Evolutionary conservation across 2,113 vertebrate genomes (phyloP), one percentile per base, ranked within the genome.

Genomic region (Neolamprologus sp.): DNA sequence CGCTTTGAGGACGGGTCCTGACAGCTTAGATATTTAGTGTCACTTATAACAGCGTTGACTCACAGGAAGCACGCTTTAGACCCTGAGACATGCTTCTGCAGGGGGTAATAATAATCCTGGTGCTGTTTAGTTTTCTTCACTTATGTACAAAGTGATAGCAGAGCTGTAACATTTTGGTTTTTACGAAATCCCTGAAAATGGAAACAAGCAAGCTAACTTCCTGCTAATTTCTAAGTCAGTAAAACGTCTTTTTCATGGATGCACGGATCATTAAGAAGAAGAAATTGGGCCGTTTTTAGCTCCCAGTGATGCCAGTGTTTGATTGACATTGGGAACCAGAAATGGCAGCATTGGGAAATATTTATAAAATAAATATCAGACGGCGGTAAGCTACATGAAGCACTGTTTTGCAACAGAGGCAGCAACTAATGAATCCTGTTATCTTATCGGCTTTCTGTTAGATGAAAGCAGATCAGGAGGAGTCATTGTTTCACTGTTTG

Each of bases 1-100:
- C 28, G 7, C 80, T 87, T 60, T 86, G 90, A 89, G 23, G n/a
- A 58, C 19, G 7, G 55, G 4, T 33, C 11, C n/a, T 63, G 63
- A 79, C 68, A 75, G 40, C 68, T 45, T 47, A 47, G 35, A 40
- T 55, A 4, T 55, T 45, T 45, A 14, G n/a, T 23, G 33, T 71
- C 13, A 2, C 55, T 57, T 84, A 35, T 2, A 54, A 7, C 4
- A 19, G 13, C 57, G 45, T 19, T 5, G 40, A 60, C 40, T 37
- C 35, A 45, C 40, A 63, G 26, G 0, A 11, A n/a, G 33, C 6
- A 3, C 1, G 35, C 33, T 40, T 13, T 6, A 80, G 10, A 35
- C 28, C 17, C 1, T 21, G 49, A 5, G 12, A 4, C 68, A 26
- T 26, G 68, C 37, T 23, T 73, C 68, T 10, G 0, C 37, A 6